Evolutionary conservation across 2,888 invertebrate genomes (phyloP).

Genomic region (Selenia dentaria): DNA sequence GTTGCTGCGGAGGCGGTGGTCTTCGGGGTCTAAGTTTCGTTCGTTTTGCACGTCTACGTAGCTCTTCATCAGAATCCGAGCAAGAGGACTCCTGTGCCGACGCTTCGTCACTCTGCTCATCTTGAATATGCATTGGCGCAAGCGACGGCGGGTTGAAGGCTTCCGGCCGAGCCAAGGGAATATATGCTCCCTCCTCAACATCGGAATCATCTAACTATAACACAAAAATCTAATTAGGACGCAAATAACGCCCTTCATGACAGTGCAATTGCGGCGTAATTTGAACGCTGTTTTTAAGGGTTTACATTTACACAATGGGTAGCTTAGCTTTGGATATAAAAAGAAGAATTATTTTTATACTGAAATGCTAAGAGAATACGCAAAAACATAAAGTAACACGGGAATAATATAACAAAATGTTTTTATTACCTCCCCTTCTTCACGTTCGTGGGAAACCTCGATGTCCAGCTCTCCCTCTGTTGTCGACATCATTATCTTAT

Average conservation of each 20-base stretch:
- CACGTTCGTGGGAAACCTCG: constrained; percentile 84
- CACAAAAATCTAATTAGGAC: constrained; percentile 14
- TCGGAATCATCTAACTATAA: constrained; percentile 79
- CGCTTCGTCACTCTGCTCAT: constrained; percentile 85
- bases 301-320: background rate
- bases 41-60: constrained; percentile 77
- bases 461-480: constrained; percentile 86
- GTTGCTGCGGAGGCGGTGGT: constrained; percentile 52
- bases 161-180: constrained; percentile 83
- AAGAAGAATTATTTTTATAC: background rate
- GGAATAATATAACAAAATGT: constrained; percentile 24
- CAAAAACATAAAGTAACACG: background rate
- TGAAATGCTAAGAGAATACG: background rate
- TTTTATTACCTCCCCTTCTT: constrained; percentile 88
- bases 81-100: constrained; percentile 78
- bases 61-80: constrained; percentile 86
- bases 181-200: constrained; percentile 81
- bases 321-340: background rate
- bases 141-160: constrained; percentile 78
- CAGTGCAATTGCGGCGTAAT: constrained; percentile 12
- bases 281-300: background rate
- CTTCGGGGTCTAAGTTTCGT: constrained; percentile 71
- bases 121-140: constrained; percentile 82
- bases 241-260: constrained; percentile 19
- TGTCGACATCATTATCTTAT: constrained; percentile 73